phyloP scores from a whole-genome alignment of 2,888 invertebrate genomes.

The Empis stercorea region DNA sequence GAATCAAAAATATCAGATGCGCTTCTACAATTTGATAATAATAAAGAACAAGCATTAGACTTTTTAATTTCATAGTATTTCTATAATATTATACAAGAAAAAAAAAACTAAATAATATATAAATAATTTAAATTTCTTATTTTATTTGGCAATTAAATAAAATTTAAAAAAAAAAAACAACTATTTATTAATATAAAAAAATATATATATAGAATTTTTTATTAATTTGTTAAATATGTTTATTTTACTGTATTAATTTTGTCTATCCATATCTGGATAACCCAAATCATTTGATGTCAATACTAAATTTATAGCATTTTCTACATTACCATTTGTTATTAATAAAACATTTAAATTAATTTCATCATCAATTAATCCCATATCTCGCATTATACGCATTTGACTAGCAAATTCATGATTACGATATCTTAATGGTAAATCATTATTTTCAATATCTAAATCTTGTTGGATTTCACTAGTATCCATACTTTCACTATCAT shows the following conservation, averaged over 20 bases:
- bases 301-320: slow-evolving; percentile 81
- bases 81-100: background rate
- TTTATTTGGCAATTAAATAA: background rate
- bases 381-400: slow-evolving; percentile 72
- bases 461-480: slow-evolving; percentile 14
- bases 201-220: no score
- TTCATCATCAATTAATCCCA: slow-evolving; percentile 76
- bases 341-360: slow-evolving; percentile 75
- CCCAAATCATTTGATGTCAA: slow-evolving; percentile 33
- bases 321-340: slow-evolving; percentile 67
- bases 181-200: background rate
- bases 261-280: background rate
- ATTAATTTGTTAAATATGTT: no score
- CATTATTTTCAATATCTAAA: slow-evolving; percentile 15
- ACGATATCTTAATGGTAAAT: slow-evolving; percentile 26
- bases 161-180: background rate
- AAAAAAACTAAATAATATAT: background rate
- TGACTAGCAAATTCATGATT: slow-evolving; percentile 40
- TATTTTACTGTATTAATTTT: no score
- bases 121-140: slow-evolving; percentile 3
- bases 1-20: slow-evolving; percentile 63
- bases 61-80: slow-evolving; percentile 56
- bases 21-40: slow-evolving; percentile 62
- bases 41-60: slow-evolving; percentile 76
- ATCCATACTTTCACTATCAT: slow-evolving; percentile 17